Evolutionary conservation across 2,113 vertebrate species (phyloP), one percentile per base, ranked within the genome.

Genomic region (Scomber colias): DNA sequence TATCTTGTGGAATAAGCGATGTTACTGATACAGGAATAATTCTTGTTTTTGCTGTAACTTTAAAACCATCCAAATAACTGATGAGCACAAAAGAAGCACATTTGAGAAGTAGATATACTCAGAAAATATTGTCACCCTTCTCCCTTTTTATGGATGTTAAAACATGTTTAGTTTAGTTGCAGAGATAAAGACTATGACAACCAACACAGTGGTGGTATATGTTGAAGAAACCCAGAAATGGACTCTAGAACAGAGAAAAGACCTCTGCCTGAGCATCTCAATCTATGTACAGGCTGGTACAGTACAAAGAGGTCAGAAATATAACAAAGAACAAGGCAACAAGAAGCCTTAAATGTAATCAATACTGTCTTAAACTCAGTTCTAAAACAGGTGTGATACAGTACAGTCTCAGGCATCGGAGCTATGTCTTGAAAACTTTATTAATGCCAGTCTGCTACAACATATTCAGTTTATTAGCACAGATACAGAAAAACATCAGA

Each of bases 1-100:
- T 89, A 82, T 78, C 61, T 71, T 57, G 75, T 69, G 79, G 66
- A 75, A 75, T 75, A 68, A 50, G 48, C 66, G 30, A 3, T 51
- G 44, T 80, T 69, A 44, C 9, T 62, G 12, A 67, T 30, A 45
- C 40, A 19, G 40, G 15, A 62, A 73, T 13, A 31, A 15, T 60
- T 63, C 10, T 80, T 48, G 46, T 80, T 81, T 86, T 57, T 55
- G 45, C 40, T 74, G 15, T 53, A 79, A 74, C 64, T 82, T 5
- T 59, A 14, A 57, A 73, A 63, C 53, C n/a, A 14, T 45, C 16
- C 66, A 80, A 76, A 74, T 44, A 30, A 85, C 67, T n/a, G 67
- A 45, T 45, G 6, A 65, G 24, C 40, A 56, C 17, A 75, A 69
- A 65, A 45, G 27, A 62, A 2, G 2, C 3, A 17, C 16, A 30